A percentile compares a stretch with the other conserved stretches of the same genome.
These are phyloP conservation scores for Hyalella azteca DNA, from an alignment of 2,888 invertebrate genomes.

Conservation along the genomic window DNA sequence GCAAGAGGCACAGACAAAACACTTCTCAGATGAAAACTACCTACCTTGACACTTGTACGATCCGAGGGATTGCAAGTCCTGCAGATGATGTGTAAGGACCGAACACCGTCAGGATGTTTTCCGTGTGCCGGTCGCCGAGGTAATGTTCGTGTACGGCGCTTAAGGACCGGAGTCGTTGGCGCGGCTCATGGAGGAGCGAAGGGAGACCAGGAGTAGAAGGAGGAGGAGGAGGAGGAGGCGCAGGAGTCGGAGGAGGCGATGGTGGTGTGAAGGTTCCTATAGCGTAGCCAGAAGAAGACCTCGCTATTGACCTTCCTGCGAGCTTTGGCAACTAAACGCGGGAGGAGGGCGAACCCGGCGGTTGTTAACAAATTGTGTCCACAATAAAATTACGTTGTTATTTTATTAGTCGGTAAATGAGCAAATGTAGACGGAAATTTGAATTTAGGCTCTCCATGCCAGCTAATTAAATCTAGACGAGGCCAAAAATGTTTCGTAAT, in stretches of 20 bases:
- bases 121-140: conserved; percentile 9
- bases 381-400: neutral
- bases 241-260: conserved; percentile 1
- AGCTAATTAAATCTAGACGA: too few relatives aligned
- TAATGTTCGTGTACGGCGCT: conserved; percentile 23
- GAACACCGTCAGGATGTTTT: conserved; percentile 26
- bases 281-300: conserved; percentile 37
- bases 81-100: conserved; percentile 1
- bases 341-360: neutral
- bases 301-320: conserved; percentile 34
- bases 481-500: too few relatives aligned
- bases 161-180: conserved; percentile 35
- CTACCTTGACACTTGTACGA: conserved; percentile 36
- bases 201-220: neutral
- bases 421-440: too few relatives aligned
- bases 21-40: conserved; percentile 17
- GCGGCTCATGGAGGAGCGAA: neutral
- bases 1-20: neutral
- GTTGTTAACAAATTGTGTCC: neutral
- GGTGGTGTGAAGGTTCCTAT: conserved; percentile 12
- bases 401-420: too few relatives aligned
- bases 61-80: conserved; percentile 22
- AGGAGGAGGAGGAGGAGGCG: neutral
- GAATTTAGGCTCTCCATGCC: neutral
- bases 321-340: conserved; percentile 5